Percentiles rank a stretch among this genome's conserved stretches.
phyloP scores from a whole-genome alignment of 2,113 vertebrate genomes.

The Platanista minor region DNA sequence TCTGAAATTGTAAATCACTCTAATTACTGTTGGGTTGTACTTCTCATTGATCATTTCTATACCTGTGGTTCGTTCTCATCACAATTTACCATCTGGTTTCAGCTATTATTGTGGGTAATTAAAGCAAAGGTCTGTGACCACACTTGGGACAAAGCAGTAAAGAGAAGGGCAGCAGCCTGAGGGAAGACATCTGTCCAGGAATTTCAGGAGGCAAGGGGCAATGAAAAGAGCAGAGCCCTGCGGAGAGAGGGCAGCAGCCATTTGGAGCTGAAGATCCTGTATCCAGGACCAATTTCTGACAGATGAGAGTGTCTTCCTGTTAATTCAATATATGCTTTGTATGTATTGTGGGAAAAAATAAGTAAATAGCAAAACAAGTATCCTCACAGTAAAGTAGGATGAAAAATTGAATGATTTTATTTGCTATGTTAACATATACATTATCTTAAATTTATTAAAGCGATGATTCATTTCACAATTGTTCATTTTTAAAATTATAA shows the following conservation, averaged over 20 bases:
- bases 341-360: not conserved
- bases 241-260: not conserved
- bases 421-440: not conserved
- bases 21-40: not conserved
- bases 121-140: not conserved
- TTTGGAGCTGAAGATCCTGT: not conserved
- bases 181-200: not conserved
- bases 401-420: not conserved
- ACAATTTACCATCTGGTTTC: conserved; percentile 1
- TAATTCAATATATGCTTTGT: not conserved
- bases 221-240: not conserved
- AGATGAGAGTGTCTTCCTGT: not conserved
- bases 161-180: not conserved
- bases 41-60: not conserved
- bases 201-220: not conserved
- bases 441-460: not conserved
- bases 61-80: not conserved
- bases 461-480: not conserved
- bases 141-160: not conserved
- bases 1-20: not conserved
- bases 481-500: not conserved
- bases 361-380: not conserved
- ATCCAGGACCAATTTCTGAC: not conserved
- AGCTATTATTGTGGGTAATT: not conserved
- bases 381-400: not conserved